phyloP scores from a whole-genome alignment of 2,113 vertebrate genomes.

The Urocynchramus pylzowi region DNA sequence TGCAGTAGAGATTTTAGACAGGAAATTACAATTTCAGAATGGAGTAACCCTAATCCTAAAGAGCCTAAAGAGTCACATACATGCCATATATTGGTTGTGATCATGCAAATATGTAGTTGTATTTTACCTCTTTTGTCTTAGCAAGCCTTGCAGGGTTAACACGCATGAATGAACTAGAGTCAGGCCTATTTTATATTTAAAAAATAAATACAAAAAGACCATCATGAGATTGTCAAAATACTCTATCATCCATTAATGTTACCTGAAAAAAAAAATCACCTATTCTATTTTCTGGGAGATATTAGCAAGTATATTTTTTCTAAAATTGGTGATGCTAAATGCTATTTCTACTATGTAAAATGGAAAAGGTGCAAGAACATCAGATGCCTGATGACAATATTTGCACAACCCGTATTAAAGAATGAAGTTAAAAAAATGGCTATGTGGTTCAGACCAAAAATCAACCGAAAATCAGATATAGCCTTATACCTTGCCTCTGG shows the following conservation, averaged over 20 bases:
- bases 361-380: neutral
- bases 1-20: neutral
- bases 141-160: neutral
- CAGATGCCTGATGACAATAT: neutral
- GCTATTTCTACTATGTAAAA: neutral
- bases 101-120: fast-evolving
- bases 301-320: neutral
- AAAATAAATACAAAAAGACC: neutral
- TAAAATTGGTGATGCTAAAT: neutral
- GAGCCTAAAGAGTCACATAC: neutral
- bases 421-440: neutral
- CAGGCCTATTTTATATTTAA: neutral
- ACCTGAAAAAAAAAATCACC: neutral
- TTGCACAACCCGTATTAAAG: neutral
- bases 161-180: neutral
- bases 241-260: neutral
- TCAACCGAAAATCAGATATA: neutral
- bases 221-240: neutral
- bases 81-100: too few relatives aligned
- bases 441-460: neutral
- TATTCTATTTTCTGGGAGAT: neutral
- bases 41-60: neutral
- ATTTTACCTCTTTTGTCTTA: neutral
- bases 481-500: neutral
- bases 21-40: neutral